Conservation (phyloP, 2,888 invertebrate genomes). For the Nomada ruficornis region DNA sequence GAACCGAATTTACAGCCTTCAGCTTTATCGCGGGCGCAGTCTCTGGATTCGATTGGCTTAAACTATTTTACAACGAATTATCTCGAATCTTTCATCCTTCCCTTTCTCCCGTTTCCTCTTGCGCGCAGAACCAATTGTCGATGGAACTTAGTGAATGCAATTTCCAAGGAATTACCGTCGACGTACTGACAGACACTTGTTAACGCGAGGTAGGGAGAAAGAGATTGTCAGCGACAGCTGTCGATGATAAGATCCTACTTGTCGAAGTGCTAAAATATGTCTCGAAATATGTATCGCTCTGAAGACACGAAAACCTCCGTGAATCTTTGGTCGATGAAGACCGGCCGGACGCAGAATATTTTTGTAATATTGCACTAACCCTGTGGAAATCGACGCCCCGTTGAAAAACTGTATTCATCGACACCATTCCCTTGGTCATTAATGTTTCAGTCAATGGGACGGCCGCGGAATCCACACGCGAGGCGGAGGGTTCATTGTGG, state of each 20-base stretch:
- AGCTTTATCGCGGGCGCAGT: not conserved
- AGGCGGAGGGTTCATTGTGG: constrained; percentile 66
- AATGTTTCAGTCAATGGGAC: constrained; percentile 77
- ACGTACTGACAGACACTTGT: constrained; percentile 1
- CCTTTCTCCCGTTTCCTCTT: too few species aligned
- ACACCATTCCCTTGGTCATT: constrained; percentile 1
- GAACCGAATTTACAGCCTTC: not conserved
- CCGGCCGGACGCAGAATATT: too few species aligned
- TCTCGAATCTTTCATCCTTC: not conserved
- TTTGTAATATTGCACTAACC: too few species aligned
- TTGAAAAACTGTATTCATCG: not conserved
- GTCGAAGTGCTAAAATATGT: not conserved
- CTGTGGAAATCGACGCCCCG: too few species aligned
- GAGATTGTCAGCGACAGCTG: not conserved
- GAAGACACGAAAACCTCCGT: not conserved
- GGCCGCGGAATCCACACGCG: constrained; percentile 70
- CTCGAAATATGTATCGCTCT: too few species aligned
- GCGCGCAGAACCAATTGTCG: not conserved
- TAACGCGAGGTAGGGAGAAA: constrained; percentile 6
- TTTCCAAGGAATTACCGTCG: constrained; percentile 22
- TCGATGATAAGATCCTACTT: not conserved
- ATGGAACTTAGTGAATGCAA: constrained; percentile 11
- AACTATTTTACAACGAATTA: constrained; percentile 30
- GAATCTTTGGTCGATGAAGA: not conserved
- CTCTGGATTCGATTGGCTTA: constrained; percentile 18